phyloP scores from a whole-genome alignment of 2,888 invertebrate species.

The Drosophila suboccidentalis region DNA sequence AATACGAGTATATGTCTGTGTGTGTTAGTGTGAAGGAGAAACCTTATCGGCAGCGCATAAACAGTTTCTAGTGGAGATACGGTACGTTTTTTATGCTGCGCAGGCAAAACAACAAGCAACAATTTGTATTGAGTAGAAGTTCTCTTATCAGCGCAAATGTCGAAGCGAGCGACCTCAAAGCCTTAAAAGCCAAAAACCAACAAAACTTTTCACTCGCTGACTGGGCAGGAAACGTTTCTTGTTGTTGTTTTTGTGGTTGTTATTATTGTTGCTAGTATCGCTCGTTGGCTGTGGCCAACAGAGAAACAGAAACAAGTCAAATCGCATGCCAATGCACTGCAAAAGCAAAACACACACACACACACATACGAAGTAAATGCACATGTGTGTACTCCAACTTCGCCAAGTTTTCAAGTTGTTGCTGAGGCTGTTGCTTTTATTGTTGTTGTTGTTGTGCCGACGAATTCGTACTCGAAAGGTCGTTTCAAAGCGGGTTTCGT shows the following conservation, averaged over 20 bases:
- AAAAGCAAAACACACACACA: conserved; percentile 25
- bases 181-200: conserved; percentile 69
- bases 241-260: conserved; percentile 46
- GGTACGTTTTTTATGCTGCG: conserved; percentile 63
- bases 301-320: conserved; percentile 73
- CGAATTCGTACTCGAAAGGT: conserved; percentile 85
- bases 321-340: conserved; percentile 80
- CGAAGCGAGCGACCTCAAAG: conserved; percentile 66
- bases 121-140: conserved; percentile 44
- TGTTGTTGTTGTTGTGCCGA: conserved; percentile 73
- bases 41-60: conserved; percentile 58
- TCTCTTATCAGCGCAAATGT: conserved; percentile 62
- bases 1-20: conserved; percentile 3
- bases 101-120: conserved; percentile 48
- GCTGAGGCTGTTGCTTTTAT: conserved; percentile 72
- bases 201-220: conserved; percentile 65
- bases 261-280: conserved; percentile 37
- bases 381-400: conserved; percentile 54
- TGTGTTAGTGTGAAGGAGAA: conserved; percentile 29
- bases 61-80: conserved; percentile 42
- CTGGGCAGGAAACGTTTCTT: conserved; percentile 68
- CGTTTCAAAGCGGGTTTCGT: conserved; percentile 84
- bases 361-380: background rate
- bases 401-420: conserved; percentile 72
- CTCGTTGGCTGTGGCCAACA: conserved; percentile 31